phyloP scores from a whole-genome alignment of 2,797 vertebrate genomes.

The Pangasius mekongensis region DNA sequence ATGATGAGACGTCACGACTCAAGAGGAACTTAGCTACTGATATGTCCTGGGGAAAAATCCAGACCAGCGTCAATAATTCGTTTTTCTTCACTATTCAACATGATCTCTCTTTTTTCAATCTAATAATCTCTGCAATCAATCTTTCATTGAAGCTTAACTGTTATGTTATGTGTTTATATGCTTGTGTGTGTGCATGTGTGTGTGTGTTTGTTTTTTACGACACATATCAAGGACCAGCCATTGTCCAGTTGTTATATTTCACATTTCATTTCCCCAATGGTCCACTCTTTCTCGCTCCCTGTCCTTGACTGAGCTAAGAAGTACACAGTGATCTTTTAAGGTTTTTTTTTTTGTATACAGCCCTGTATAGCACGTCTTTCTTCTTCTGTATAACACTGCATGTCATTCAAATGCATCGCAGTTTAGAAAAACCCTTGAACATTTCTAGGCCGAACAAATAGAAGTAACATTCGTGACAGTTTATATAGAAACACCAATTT shows the following conservation, averaged over 20 bases:
- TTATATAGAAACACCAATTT: background rate
- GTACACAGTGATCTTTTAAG: background rate
- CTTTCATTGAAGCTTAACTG: too few relatives aligned
- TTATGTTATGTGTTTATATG: background rate
- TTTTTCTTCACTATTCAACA: background rate
- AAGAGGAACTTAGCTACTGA: constrained; percentile 3
- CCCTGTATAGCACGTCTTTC: background rate
- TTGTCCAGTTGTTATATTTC: background rate
- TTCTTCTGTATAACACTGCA: background rate
- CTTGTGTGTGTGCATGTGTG: background rate
- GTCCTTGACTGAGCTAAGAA: background rate
- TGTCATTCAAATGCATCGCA: background rate
- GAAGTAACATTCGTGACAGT: background rate
- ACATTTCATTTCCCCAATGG: background rate
- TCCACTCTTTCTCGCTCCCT: background rate
- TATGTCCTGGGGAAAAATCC: constrained; percentile 14
- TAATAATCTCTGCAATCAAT: background rate
- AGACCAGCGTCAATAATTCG: background rate
- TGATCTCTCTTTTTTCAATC: background rate
- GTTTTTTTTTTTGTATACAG: background rate
- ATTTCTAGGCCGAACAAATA: background rate
- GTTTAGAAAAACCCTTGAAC: background rate
- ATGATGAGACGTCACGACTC: constrained; percentile 34
- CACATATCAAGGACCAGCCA: background rate
- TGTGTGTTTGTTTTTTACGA: background rate